These are phyloP conservation scores for Malurus elegans DNA, from an alignment of 2,113 vertebrate genomes.

Conservation along the genomic window DNA sequence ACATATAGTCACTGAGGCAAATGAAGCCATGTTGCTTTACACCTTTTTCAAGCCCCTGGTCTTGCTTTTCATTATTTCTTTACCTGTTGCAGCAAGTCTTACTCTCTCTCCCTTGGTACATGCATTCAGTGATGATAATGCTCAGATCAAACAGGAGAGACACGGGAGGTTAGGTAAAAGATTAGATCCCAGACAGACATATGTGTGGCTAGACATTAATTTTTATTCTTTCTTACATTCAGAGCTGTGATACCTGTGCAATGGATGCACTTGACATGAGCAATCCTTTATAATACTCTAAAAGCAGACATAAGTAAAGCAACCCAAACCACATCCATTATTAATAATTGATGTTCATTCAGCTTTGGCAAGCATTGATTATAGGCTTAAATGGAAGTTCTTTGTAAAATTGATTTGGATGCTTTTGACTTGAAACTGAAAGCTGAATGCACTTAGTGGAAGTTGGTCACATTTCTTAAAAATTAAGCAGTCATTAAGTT, in stretches of 20 bases:
- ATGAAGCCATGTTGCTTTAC: not conserved
- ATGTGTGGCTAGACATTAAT: not conserved
- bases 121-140: not conserved
- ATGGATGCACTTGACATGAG: slow-evolving; percentile 33
- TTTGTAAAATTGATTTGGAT: slow-evolving; percentile 56
- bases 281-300: slow-evolving; percentile 51
- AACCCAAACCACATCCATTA: slow-evolving; percentile 60
- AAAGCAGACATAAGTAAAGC: slow-evolving; percentile 71
- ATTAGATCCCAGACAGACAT: not conserved
- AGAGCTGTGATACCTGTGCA: slow-evolving; percentile 7
- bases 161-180: not conserved
- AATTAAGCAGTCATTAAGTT: slow-evolving; percentile 36
- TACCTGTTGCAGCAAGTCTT: not conserved
- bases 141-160: not conserved
- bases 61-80: not conserved
- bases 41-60: not conserved
- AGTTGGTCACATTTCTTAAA: slow-evolving; percentile 50
- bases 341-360: slow-evolving; percentile 74
- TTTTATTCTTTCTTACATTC: not conserved
- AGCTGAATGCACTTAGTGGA: slow-evolving; percentile 38
- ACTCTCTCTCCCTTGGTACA: not conserved
- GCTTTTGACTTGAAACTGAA: slow-evolving; percentile 39
- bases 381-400: slow-evolving; percentile 69
- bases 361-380: slow-evolving; percentile 69
- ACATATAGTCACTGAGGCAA: not conserved